These are phyloP conservation scores for Cheirogaleus medius DNA, from an alignment of 2,113 vertebrate species.

Conservation along the genomic window DNA sequence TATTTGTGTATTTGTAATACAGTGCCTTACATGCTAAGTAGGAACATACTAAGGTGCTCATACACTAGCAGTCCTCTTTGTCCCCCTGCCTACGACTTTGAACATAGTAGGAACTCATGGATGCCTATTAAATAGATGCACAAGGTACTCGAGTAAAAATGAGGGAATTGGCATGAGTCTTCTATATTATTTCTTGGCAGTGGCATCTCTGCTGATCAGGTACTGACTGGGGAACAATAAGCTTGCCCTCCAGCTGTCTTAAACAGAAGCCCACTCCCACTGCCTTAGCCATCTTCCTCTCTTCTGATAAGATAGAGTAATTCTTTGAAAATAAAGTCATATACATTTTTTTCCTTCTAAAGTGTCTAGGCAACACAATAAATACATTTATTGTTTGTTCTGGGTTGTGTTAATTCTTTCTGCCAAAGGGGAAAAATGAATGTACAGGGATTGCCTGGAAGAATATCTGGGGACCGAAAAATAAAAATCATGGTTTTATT, in stretches of 20 bases:
- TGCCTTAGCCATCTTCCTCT: neutral
- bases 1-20: neutral
- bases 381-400: slow-evolving; percentile 37
- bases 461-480: slow-evolving; percentile 37
- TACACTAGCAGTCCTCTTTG: neutral
- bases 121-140: neutral
- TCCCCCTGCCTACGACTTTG: neutral
- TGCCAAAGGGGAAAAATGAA: slow-evolving; percentile 34
- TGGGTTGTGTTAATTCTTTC: slow-evolving; percentile 51
- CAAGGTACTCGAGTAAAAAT: neutral
- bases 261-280: neutral
- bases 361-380: slow-evolving; percentile 16
- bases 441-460: slow-evolving; percentile 63
- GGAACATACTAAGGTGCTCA: neutral
- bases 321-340: slow-evolving; percentile 25
- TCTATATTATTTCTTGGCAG: neutral
- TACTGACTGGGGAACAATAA: neutral
- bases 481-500: slow-evolving; percentile 62
- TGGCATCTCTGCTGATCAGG: neutral
- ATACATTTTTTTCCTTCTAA: neutral
- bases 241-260: neutral
- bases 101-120: neutral
- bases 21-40: neutral
- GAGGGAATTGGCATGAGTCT: neutral
- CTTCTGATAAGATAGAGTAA: slow-evolving; percentile 7